Conservation (phyloP, 2,113 vertebrate genomes). For the Dasyurus viverrinus region DNA sequence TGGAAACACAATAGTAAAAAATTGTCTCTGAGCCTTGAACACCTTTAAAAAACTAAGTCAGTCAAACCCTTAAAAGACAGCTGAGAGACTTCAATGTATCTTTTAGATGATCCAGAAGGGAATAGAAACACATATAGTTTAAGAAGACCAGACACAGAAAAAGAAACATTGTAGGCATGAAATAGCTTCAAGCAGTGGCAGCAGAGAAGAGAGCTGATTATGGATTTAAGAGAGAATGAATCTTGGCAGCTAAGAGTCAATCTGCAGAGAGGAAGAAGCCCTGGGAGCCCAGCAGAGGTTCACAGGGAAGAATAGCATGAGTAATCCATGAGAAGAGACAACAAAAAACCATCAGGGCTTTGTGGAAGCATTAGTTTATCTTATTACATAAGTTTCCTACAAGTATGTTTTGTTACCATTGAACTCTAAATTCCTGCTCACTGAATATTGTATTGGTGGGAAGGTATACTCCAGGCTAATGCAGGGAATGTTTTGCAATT, state of each 20-base stretch:
- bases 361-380: neutral
- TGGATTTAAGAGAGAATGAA: neutral
- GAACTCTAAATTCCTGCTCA: neutral
- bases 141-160: neutral
- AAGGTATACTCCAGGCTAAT: neutral
- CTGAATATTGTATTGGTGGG: neutral
- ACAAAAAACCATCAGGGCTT: neutral
- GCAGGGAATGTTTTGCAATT: neutral
- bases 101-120: neutral
- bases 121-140: neutral
- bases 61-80: neutral
- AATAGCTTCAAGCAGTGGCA: neutral
- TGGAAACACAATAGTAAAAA: neutral
- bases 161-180: neutral
- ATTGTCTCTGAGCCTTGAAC: neutral
- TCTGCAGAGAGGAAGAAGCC: neutral
- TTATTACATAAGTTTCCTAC: neutral
- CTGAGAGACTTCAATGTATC: neutral
- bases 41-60: neutral
- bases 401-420: neutral
- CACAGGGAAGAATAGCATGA: neutral
- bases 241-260: neutral
- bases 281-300: neutral
- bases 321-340: neutral
- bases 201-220: neutral